phyloP scores from a whole-genome alignment of 2,113 vertebrate species.

The Halichoerus grypus region DNA sequence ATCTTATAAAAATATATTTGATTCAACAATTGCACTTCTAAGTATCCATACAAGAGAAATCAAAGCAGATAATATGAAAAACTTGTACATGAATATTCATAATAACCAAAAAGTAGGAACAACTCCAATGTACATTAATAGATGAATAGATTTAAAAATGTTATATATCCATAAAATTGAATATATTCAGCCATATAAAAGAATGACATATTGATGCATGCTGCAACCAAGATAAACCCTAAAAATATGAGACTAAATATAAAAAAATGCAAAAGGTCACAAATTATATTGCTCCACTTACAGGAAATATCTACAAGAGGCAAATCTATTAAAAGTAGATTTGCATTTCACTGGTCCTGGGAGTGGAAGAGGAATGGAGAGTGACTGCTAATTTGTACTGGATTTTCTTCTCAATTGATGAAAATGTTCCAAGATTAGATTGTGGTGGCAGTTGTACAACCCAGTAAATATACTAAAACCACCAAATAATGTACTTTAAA shows the following conservation, averaged over 20 bases:
- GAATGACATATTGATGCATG: not conserved
- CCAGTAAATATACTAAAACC: not conserved
- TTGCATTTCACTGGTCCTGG: fast-evolving
- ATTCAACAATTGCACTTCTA: not conserved
- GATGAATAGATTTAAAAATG: not conserved
- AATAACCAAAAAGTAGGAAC: not conserved
- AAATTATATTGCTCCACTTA: not conserved
- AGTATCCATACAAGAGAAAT: not conserved
- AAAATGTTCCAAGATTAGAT: not conserved
- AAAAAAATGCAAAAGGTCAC: not conserved
- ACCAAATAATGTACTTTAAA: not conserved
- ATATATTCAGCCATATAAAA: not conserved
- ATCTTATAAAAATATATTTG: slow-evolving; percentile 1
- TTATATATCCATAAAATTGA: not conserved
- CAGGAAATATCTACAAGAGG: not conserved
- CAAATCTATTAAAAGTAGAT: not conserved
- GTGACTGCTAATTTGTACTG: not conserved
- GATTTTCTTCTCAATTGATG: not conserved
- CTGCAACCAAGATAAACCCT: not conserved
- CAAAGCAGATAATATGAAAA: not conserved
- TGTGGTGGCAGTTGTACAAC: not conserved
- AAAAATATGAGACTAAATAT: not conserved
- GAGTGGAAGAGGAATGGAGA: not conserved
- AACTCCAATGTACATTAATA: not conserved
- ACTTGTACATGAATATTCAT: not conserved